Percentiles rank a stretch among this genome's conserved stretches.
phyloP scores from a whole-genome alignment of 2,113 vertebrate genomes.

The Anhinga rufa region DNA sequence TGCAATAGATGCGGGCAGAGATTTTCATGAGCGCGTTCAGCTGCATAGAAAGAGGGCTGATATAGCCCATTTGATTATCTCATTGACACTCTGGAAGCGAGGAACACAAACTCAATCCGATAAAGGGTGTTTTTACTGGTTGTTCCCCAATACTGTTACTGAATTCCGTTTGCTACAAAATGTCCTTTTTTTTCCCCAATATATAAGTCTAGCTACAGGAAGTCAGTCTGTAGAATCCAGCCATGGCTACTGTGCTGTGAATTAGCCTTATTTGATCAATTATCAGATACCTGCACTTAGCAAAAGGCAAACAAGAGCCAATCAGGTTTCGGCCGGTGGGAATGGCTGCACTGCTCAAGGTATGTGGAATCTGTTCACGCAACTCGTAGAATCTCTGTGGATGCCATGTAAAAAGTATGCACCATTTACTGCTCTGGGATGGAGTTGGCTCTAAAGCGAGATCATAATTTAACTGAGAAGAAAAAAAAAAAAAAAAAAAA shows the following conservation, averaged over 20 bases:
- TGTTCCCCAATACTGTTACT: constrained; percentile 67
- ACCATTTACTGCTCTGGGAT: constrained; percentile 62
- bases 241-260: constrained; percentile 64
- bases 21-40: neutral
- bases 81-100: constrained; percentile 36
- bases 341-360: constrained; percentile 38
- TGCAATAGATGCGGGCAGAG: neutral
- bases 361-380: constrained; percentile 26
- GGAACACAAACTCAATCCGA: constrained; percentile 43
- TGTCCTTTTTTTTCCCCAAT: constrained; percentile 53
- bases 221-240: constrained; percentile 65
- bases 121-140: constrained; percentile 25
- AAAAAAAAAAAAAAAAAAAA: neutral
- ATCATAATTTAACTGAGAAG: constrained; percentile 57
- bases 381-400: constrained; percentile 5
- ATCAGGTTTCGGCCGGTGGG: constrained; percentile 49
- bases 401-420: constrained; percentile 60
- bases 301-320: constrained; percentile 72
- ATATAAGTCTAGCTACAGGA: constrained; percentile 69
- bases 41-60: constrained; percentile 63
- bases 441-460: constrained; percentile 69
- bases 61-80: constrained; percentile 38
- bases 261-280: constrained; percentile 71
- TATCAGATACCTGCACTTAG: constrained; percentile 70
- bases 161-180: constrained; percentile 66